Base-by-base conservation (phyloP, 2,888 invertebrate genomes). In the Iphiclides podalirius region DNA sequence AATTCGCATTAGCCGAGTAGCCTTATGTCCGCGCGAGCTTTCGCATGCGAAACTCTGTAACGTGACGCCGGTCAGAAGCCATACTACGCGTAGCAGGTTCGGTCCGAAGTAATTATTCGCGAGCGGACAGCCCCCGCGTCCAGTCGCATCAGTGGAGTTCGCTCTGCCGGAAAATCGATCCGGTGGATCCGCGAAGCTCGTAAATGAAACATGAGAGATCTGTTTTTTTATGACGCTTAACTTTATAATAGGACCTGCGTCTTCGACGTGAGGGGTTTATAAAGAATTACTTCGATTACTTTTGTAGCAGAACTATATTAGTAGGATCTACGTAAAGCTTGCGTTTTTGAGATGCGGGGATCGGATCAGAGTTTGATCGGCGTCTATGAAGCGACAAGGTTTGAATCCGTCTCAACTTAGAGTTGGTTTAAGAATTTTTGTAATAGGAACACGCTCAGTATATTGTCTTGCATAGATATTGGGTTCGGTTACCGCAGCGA, bases 91-190 rank as follows among this genome's bases (percentile, higher is more conserved):
- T n/a, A n/a, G n/a, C n/a, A 39, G 39, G 70, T 72, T 66, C 70
- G 74, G 73, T 79, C 72, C 70, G 76, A 79, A 80, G 80, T 84
- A 82, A 84, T 85, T 83, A 82, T 83, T 83, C 79, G 79, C 72
- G 52, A 57, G 61, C 57, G 53, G 67, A 63, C 80, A 79, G 85
- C 82, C 87, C 71, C 66, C 79, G 68, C 78, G 85, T 85, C 85
- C 72, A 68, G 70, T 67, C 79, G 77, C 78, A 80, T 88, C 83
- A 79, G 70, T 71, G 66, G 74, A 66, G 66, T 55, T 67, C 84
- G 70, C 66, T 82, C 79, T 80, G 54, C 64, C 71, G 83, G 81
- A 85, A 87, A 87, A 86, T 86, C 85, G 80, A 50, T 50, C 37
- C 42, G n/a, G n/a, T n/a, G 20, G 31, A 42, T 48, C 23, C 13